Conservation (phyloP, 2,797 vertebrate genomes). For the Benthosema pterotum region DNA sequence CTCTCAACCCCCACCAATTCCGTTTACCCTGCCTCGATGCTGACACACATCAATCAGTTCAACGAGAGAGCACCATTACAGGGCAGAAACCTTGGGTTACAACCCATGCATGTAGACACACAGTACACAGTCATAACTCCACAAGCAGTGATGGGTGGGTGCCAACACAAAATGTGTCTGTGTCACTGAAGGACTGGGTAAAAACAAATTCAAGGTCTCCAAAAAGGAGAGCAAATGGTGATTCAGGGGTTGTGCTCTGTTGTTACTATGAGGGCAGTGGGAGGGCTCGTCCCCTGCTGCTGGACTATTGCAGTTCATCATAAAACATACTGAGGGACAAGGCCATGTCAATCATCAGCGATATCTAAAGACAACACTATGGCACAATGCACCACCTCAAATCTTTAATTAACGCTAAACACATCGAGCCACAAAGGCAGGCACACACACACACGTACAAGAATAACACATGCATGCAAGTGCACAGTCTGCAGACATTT, state of each 20-base stretch:
- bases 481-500: neutral
- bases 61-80: slow-evolving; percentile 44
- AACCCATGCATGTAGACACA: neutral
- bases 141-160: slow-evolving; percentile 19
- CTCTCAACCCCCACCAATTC: slow-evolving; percentile 4
- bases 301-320: too few relatives aligned
- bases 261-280: slow-evolving; percentile 21
- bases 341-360: slow-evolving; percentile 11
- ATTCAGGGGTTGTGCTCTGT: slow-evolving; percentile 28
- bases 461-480: too few relatives aligned
- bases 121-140: neutral
- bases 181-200: slow-evolving; percentile 29
- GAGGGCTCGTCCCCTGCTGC: slow-evolving; percentile 38
- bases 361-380: slow-evolving; percentile 21
- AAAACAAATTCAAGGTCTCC: slow-evolving; percentile 53
- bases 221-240: slow-evolving; percentile 22
- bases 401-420: neutral
- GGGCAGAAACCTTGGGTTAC: slow-evolving; percentile 36
- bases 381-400: slow-evolving; percentile 8
- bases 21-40: slow-evolving; percentile 37
- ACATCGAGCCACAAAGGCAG: neutral
- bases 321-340: neutral
- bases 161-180: neutral
- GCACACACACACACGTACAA: neutral
- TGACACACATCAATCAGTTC: slow-evolving; percentile 55